Base-by-base conservation (phyloP, 2,888 invertebrate species). In the Marasmarcha lunaedactyla region DNA sequence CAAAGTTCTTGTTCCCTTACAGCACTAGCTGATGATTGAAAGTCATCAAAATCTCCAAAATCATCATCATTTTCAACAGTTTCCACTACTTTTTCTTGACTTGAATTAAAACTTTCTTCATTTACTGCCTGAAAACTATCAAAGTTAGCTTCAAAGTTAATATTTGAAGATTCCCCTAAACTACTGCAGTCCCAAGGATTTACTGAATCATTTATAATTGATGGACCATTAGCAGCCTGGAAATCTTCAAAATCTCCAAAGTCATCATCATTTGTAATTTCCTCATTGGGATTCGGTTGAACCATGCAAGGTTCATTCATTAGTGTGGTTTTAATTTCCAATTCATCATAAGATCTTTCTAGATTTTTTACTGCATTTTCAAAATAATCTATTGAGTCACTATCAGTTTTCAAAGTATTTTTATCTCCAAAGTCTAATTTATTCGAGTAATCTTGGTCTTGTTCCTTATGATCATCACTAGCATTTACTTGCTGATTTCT, bases 41-140 rank as follows among this genome's bases (percentile, higher is more conserved):
- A 84, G 48, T 85, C 85, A 65, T 85, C 78, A 69, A 87, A 88
- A 56, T 87, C 86, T 33, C 85, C 81, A 70, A 87, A 88, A 51
- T 87, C 79, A 59, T 74, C 69, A 63, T 79, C 71, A 46, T 66
- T 59, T 42, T 71, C 68, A 45, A 49, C 46, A 46, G 47, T 47
- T 20, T 20, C 20, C 33, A 34, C 42, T 15, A 46, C 36, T 25
- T 42, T 49, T 34, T 11, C 41, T 39, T 55, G 45, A n/a, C n/a
- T n/a, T 46, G 42, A 11, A 34, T 36, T 26, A 46, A 43, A 46
- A 42, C 42, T 9, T 37, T 50, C 40, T 39, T 47, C 30, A 40
- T 38, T 15, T 48, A 45, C 42, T 20, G 7, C 20, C 20, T 20
- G 20, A 41, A 38, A 44, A 43, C 38, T 37, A 35, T 37, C 73